These are phyloP conservation scores for Poecilia wingei DNA, from an alignment of 2,797 vertebrate species.

Conservation along the genomic window DNA sequence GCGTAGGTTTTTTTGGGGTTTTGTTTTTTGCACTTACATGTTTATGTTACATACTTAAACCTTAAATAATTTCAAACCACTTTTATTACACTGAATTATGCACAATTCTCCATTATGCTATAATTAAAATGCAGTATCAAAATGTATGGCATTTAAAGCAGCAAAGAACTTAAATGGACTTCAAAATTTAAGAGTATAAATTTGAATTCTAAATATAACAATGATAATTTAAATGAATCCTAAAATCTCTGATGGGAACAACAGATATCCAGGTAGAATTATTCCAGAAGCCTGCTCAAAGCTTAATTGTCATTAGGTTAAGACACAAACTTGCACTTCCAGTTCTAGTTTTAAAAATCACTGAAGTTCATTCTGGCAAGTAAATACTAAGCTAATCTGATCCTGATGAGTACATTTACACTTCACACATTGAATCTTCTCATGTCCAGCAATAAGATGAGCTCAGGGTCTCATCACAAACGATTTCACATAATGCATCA, in stretches of 20 bases:
- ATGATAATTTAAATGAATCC: not conserved
- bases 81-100: not conserved
- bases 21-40: not conserved
- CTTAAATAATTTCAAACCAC: not conserved
- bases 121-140: not conserved
- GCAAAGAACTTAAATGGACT: not conserved
- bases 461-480: not conserved
- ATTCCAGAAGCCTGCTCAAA: not conserved
- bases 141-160: not conserved
- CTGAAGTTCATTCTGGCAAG: not conserved
- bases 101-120: not conserved
- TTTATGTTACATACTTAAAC: not conserved
- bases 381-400: not conserved
- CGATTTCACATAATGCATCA: not conserved
- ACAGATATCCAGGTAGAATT: not conserved
- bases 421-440: not conserved
- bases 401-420: not conserved
- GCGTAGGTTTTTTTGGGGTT: constrained; percentile 76
- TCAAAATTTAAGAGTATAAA: not conserved
- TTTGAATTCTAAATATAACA: not conserved
- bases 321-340: not conserved
- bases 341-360: not conserved
- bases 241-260: not conserved
- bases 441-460: not conserved
- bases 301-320: not conserved